A percentile compares a stretch with the other conserved stretches of the same genome.
phyloP scores from a whole-genome alignment of 2,797 vertebrate genomes.

The Anas acuta region DNA sequence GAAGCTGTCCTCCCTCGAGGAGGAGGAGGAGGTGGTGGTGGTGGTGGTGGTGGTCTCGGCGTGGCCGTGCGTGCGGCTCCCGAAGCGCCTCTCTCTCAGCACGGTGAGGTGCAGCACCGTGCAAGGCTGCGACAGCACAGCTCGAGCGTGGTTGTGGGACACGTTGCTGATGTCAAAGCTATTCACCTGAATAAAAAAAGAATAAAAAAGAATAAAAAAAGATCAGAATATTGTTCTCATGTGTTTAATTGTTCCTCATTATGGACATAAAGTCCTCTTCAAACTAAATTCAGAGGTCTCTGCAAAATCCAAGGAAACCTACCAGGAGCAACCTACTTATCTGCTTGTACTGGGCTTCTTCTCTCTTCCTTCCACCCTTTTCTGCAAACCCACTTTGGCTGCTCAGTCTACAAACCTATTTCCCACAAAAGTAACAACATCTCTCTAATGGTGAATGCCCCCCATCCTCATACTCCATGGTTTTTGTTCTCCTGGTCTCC shows the following conservation, averaged over 20 bases:
- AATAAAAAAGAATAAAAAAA: too few species aligned
- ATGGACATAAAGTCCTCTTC: background rate
- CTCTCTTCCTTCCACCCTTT: background rate
- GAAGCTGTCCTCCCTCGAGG: slow-evolving; percentile 83
- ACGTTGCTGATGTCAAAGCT: slow-evolving; percentile 96
- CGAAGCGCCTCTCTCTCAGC: slow-evolving; percentile 92
- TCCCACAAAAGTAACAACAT: background rate
- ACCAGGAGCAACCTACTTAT: background rate
- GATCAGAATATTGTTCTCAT: rapidly evolving
- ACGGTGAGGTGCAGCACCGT: slow-evolving; percentile 91
- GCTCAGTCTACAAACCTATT: background rate
- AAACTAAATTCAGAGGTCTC: background rate
- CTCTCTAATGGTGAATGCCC: background rate
- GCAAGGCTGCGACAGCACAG: slow-evolving; percentile 91
- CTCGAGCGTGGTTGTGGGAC: slow-evolving; percentile 92
- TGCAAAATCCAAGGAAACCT: background rate
- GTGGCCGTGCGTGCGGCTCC: slow-evolving; percentile 74
- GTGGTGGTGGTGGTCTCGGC: slow-evolving; percentile 49
- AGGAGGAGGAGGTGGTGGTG: background rate
- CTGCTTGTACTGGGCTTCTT: background rate
- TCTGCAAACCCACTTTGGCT: background rate
- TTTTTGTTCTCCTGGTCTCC: background rate
- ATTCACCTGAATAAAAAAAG: slow-evolving; percentile 85
- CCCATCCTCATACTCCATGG: background rate
- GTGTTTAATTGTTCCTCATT: background rate